Percentiles rank a stretch among this genome's conserved stretches.
These are phyloP conservation scores for Parnassius smintheus DNA, from an alignment of 2,888 invertebrate species.

Conservation along the genomic window DNA sequence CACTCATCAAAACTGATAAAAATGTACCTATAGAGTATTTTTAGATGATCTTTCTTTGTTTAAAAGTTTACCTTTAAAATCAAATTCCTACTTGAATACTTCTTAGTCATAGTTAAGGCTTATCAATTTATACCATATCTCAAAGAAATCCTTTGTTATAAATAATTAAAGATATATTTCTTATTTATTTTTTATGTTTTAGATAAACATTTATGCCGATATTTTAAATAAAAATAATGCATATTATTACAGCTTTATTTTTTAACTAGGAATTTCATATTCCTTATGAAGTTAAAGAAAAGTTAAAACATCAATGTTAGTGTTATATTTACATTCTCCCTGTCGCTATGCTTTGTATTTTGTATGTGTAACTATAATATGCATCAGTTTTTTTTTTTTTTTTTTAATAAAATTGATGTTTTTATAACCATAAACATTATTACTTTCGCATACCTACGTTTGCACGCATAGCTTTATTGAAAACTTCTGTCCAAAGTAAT, in stretches of 20 bases:
- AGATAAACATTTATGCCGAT: background rate
- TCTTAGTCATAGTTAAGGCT: constrained; percentile 50
- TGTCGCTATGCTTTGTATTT: no score
- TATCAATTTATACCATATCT: constrained; percentile 53
- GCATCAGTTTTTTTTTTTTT: background rate
- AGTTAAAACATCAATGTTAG: no score
- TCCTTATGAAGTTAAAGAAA: no score
- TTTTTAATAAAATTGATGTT: background rate
- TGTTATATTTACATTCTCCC: no score
- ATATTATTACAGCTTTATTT: no score
- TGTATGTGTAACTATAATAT: no score
- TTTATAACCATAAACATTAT: no score
- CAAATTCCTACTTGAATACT: constrained; percentile 19
- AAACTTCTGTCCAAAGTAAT: no score
- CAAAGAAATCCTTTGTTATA: constrained; percentile 29
- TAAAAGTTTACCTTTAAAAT: constrained; percentile 55
- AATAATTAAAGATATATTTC: constrained; percentile 1
- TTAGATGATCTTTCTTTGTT: constrained; percentile 77
- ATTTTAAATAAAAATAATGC: no score
- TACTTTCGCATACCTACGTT: no score
- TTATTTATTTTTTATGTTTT: constrained; percentile 13
- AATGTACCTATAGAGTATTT: constrained; percentile 63
- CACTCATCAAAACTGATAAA: constrained; percentile 45
- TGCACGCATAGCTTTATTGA: no score
- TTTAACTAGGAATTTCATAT: no score